Percentiles rank a stretch among this genome's conserved stretches.
Conservation (phyloP, 2,888 invertebrate species). For the Cepaea hortensis region DNA sequence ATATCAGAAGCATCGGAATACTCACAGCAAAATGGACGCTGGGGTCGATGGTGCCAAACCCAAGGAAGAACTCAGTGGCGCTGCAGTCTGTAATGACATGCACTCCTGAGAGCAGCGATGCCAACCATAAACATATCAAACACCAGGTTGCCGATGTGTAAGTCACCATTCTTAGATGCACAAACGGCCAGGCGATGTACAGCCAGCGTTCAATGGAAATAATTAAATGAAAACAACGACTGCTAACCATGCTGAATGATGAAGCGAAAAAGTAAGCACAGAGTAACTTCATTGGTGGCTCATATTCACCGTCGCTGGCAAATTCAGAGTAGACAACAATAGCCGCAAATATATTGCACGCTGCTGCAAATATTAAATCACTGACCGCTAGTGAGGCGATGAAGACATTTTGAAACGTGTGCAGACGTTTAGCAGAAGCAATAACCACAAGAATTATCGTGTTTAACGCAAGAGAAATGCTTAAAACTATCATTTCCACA, state of each 20-base stretch:
- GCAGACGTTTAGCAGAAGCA: neutral
- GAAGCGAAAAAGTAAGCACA: neutral
- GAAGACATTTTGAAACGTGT: neutral
- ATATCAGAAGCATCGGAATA: neutral
- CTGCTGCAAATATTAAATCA: slow-evolving; percentile 3
- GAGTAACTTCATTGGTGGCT: too few relatives aligned
- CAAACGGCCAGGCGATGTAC: slow-evolving; percentile 12
- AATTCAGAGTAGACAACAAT: neutral
- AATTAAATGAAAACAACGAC: neutral
- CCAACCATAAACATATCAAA: neutral
- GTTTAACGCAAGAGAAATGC: neutral
- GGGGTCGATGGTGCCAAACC: neutral
- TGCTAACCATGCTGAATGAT: neutral
- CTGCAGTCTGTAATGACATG: neutral
- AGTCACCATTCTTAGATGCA: neutral
- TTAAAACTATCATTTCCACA: neutral
- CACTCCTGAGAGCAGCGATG: neutral
- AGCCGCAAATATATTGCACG: neutral
- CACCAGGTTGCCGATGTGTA: neutral
- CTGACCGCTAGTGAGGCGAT: slow-evolving; percentile 23
- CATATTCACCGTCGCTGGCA: too few relatives aligned
- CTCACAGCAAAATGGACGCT: neutral
- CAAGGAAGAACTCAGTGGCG: neutral
- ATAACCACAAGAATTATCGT: neutral
- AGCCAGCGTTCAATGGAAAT: slow-evolving; percentile 35